Percentiles rank a stretch among this genome's conserved stretches.
These are phyloP conservation scores for Andrena chrysosceles DNA, from an alignment of 2,888 invertebrate genomes.

Conservation along the genomic window DNA sequence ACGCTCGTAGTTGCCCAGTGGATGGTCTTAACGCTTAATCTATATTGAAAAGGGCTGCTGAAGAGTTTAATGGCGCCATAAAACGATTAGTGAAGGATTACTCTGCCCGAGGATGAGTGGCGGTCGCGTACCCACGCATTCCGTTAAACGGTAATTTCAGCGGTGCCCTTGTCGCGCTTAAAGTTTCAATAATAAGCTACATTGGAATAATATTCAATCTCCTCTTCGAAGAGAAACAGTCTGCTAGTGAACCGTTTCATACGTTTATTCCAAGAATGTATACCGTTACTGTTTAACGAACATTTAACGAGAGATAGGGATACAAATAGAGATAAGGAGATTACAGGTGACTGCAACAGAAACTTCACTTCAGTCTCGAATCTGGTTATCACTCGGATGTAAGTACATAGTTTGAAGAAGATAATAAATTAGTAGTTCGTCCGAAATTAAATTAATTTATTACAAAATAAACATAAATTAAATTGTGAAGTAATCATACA, in stretches of 20 bases:
- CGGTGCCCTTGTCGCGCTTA: not conserved
- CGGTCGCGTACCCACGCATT: not conserved
- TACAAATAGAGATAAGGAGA: too few relatives aligned
- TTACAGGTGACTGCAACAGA: too few relatives aligned
- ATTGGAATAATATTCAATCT: not conserved
- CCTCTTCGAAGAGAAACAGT: not conserved
- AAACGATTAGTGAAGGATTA: not conserved
- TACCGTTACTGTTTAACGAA: too few relatives aligned
- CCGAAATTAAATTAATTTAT: too few relatives aligned
- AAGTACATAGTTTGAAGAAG: too few relatives aligned
- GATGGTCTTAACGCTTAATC: conserved; percentile 2
- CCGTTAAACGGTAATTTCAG: not conserved
- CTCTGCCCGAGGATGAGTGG: not conserved
- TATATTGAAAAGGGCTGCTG: not conserved
- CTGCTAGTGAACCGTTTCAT: not conserved
- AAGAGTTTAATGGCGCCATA: not conserved
- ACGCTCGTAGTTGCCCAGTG: not conserved
- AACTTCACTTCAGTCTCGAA: too few relatives aligned
- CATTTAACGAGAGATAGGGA: too few relatives aligned
- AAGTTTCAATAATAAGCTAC: not conserved
- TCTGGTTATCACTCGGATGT: too few relatives aligned
- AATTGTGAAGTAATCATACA: too few relatives aligned
- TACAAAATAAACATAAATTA: too few relatives aligned
- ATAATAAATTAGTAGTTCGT: too few relatives aligned
- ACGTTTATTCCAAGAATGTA: too few relatives aligned